Percentiles rank a stretch among this genome's conserved stretches.
phyloP scores from a whole-genome alignment of 2,888 invertebrate genomes.

The Heteromyza rotundicornis region DNA sequence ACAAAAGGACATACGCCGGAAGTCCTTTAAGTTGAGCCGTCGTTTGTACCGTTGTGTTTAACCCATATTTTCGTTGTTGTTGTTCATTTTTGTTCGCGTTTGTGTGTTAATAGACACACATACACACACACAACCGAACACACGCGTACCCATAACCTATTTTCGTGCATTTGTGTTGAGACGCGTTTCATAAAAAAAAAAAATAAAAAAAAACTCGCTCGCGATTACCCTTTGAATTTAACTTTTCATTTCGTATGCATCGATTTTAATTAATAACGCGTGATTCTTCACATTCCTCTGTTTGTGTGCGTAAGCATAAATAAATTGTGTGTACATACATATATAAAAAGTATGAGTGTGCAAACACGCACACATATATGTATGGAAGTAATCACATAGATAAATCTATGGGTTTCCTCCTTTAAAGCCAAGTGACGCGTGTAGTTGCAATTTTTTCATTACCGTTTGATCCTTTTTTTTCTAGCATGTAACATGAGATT shows the following conservation, averaged over 20 bases:
- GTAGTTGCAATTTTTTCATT: conserved; percentile 2
- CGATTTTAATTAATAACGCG: conserved; percentile 1
- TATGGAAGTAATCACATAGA: too few relatives aligned
- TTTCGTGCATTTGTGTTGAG: background rate
- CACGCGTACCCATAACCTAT: conserved; percentile 2
- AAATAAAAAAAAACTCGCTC: too few relatives aligned
- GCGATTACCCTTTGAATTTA: background rate
- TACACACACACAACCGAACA: background rate
- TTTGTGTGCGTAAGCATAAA: background rate
- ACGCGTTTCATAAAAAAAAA: background rate
- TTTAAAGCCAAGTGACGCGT: conserved; percentile 14
- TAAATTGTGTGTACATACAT: too few relatives aligned
- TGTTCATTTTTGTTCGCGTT: background rate
- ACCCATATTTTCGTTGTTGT: conserved; percentile 28
- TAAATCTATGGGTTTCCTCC: too few relatives aligned
- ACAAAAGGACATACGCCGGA: conserved; percentile 18
- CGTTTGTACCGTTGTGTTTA: conserved; percentile 24
- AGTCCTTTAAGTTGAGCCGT: conserved; percentile 20
- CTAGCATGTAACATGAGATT: conserved; percentile 11
- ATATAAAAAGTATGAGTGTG: too few relatives aligned
- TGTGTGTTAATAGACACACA: background rate
- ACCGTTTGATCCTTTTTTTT: conserved; percentile 14
- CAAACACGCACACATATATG: background rate
- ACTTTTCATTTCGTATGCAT: background rate
- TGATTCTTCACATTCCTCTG: background rate